These are phyloP conservation scores for Sebastes melanostomus DNA, from an alignment of 2,797 vertebrate genomes.

Conservation along the genomic window DNA sequence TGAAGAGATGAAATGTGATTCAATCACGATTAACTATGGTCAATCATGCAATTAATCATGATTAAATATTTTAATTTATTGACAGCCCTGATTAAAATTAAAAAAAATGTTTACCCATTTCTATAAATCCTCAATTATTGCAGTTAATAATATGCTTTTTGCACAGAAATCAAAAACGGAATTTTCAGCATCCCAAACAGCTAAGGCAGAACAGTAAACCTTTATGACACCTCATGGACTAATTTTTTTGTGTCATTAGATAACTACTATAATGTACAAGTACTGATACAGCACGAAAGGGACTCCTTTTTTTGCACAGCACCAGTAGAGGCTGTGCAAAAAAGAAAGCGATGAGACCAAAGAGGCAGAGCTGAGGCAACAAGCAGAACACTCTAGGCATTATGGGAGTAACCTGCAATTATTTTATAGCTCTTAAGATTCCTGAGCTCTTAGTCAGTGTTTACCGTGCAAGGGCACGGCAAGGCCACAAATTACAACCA, in stretches of 20 bases:
- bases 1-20: too few relatives aligned
- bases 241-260: not conserved
- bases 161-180: too few relatives aligned
- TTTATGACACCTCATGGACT: not conserved
- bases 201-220: not conserved
- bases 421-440: slow-evolving; percentile 94
- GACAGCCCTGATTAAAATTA: too few relatives aligned
- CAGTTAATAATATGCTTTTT: too few relatives aligned
- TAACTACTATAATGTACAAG: not conserved
- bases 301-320: not conserved
- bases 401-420: slow-evolving; percentile 90
- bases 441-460: slow-evolving; percentile 91
- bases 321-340: slow-evolving; percentile 15
- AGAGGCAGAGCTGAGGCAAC: slow-evolving; percentile 54
- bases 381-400: slow-evolving; percentile 70
- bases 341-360: slow-evolving; percentile 34
- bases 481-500: slow-evolving; percentile 85
- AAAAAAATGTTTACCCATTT: not conserved
- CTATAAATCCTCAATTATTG: not conserved
- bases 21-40: too few relatives aligned
- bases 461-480: slow-evolving; percentile 86
- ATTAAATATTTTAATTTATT: too few relatives aligned
- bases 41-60: too few relatives aligned
- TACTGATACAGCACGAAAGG: not conserved
- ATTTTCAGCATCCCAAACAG: not conserved